phyloP scores from a whole-genome alignment of 2,888 invertebrate species.

The Chironomus tentans region DNA sequence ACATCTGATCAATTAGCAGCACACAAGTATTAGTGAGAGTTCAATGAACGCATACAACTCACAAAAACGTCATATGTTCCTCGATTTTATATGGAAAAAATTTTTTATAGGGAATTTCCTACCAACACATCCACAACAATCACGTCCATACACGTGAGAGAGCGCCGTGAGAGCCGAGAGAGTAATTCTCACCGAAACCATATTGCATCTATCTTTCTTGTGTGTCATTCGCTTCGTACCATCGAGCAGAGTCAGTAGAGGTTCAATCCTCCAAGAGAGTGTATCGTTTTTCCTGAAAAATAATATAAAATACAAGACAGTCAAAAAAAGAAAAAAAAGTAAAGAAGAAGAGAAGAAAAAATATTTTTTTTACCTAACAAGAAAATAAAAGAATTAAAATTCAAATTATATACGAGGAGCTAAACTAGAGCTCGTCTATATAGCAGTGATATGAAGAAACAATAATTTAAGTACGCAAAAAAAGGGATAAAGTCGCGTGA shows the following conservation, averaged over 20 bases:
- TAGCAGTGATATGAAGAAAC: slow-evolving; percentile 14
- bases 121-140: not conserved
- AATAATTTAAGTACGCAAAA: not conserved
- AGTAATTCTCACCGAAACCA: not conserved
- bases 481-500: not conserved
- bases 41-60: slow-evolving; percentile 20
- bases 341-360: not conserved
- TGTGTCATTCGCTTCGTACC: not conserved
- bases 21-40: slow-evolving; percentile 1
- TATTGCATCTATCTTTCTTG: not conserved
- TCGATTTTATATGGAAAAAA: not conserved
- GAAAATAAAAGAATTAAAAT: not conserved
- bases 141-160: slow-evolving; percentile 7
- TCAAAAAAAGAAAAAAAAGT: not conserved
- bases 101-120: slow-evolving; percentile 15
- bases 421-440: slow-evolving; percentile 9
- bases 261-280: slow-evolving; percentile 17
- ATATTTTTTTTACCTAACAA: slow-evolving; percentile 21
- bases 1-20: slow-evolving; percentile 13
- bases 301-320: not conserved
- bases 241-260: slow-evolving; percentile 17
- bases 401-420: slow-evolving; percentile 11
- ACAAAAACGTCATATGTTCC: slow-evolving; percentile 13
- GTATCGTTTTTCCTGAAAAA: slow-evolving; percentile 4
- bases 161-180: not conserved